phyloP scores from a whole-genome alignment of 2,113 vertebrate genomes.

The Origma solitaria region DNA sequence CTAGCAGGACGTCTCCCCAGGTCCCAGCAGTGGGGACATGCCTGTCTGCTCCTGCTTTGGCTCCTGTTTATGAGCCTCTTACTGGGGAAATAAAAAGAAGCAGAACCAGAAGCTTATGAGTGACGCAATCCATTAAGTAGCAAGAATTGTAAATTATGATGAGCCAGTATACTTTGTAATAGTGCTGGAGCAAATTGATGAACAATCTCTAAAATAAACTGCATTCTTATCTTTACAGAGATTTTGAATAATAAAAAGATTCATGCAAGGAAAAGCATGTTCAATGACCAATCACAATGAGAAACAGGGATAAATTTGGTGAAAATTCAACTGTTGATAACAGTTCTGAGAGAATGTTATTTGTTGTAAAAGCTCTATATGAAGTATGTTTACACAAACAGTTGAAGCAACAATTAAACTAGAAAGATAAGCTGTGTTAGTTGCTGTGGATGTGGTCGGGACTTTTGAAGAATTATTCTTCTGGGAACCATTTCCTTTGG shows the following conservation, averaged over 20 bases:
- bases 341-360: not conserved
- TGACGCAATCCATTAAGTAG: constrained; percentile 1
- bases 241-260: not conserved
- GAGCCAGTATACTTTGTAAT: not conserved
- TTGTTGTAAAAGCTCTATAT: not conserved
- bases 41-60: not conserved
- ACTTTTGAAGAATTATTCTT: not conserved
- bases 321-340: not conserved
- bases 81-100: not conserved
- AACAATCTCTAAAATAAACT: constrained; percentile 9
- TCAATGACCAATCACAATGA: not conserved
- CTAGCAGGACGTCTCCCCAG: not conserved
- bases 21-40: not conserved
- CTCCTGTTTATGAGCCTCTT: not conserved
- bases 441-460: not conserved
- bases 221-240: not conserved
- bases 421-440: not conserved
- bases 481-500: not conserved
- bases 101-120: not conserved
- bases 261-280: not conserved
- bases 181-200: not conserved
- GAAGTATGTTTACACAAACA: not conserved
- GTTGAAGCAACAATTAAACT: not conserved
- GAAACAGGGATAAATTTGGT: not conserved
- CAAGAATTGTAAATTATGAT: not conserved